Conservation (phyloP, 2,797 vertebrate species). For the Dryobates pubescens region DNA sequence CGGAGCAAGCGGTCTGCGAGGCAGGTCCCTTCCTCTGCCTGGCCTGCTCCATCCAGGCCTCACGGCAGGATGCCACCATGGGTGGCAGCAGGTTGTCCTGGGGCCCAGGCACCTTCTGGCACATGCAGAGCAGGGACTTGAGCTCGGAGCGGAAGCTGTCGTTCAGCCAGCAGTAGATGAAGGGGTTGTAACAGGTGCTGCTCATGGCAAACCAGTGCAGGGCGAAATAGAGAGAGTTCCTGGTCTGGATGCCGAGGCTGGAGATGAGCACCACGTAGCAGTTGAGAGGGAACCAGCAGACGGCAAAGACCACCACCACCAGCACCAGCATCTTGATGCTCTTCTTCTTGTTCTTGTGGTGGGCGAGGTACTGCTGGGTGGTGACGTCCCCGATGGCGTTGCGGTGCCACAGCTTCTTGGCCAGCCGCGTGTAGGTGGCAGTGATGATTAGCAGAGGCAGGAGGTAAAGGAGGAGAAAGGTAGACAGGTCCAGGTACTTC, state of each 20-base stretch:
- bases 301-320: conserved; percentile 68
- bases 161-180: conserved; percentile 89
- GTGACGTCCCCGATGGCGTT: conserved; percentile 47
- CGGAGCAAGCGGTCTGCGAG: neutral
- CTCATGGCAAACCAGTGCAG: conserved; percentile 90
- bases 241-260: conserved; percentile 84
- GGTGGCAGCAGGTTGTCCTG: neutral
- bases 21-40: neutral
- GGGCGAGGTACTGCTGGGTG: conserved; percentile 14
- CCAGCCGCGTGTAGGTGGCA: neutral
- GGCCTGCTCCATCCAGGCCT: conserved; percentile 28
- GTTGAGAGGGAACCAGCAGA: conserved; percentile 72
- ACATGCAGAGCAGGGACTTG: conserved; percentile 22
- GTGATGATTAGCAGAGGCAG: conserved; percentile 68
- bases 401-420: conserved; percentile 71
- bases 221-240: conserved; percentile 84
- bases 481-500: conserved; percentile 70
- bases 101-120: neutral
- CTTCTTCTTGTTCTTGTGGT: conserved; percentile 67
- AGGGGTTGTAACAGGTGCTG: conserved; percentile 89
- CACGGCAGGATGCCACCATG: accelerated
- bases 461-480: conserved; percentile 69
- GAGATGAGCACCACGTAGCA: conserved; percentile 89
- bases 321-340: conserved; percentile 75
- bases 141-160: conserved; percentile 82